A percentile compares a stretch with the other conserved stretches of the same genome.
Evolutionary conservation across 2,888 invertebrate species (phyloP).

Genomic region (Chrysolina americana): DNA sequence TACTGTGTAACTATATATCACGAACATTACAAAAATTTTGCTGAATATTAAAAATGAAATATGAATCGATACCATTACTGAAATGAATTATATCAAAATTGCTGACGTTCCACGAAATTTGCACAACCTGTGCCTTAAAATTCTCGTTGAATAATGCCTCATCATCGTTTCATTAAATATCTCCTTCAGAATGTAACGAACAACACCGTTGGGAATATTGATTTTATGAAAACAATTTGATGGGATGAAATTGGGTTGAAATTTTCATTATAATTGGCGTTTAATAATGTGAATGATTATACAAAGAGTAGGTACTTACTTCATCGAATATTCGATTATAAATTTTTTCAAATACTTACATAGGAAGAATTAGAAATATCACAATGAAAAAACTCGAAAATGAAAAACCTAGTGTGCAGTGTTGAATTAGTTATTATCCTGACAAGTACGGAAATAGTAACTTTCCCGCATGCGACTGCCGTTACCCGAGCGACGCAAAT

Average conservation of each 20-base stretch:
- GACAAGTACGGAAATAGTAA: too few species aligned
- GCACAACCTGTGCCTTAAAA: constrained; percentile 5
- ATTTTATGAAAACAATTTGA: not conserved
- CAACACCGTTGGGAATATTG: not conserved
- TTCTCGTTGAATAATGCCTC: not conserved
- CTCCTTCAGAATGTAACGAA: not conserved
- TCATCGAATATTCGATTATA: too few species aligned
- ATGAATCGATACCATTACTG: constrained; percentile 3
- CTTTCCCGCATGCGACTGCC: too few species aligned
- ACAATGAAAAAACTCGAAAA: too few species aligned
- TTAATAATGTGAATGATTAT: not conserved
- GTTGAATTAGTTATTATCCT: too few species aligned
- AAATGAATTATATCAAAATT: too few species aligned
- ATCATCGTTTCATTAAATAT: constrained; percentile 1
- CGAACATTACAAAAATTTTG: not conserved
- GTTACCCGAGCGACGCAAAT: too few species aligned
- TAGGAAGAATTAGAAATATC: too few species aligned
- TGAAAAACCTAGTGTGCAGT: too few species aligned
- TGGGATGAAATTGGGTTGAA: not conserved
- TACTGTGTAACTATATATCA: not conserved
- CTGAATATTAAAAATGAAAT: not conserved
- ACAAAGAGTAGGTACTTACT: too few species aligned
- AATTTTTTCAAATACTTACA: too few species aligned
- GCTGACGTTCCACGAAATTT: not conserved
- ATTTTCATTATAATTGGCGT: not conserved